Evolutionary conservation across 2,797 vertebrate species (phyloP).

Genomic region (Alouatta caraya): DNA sequence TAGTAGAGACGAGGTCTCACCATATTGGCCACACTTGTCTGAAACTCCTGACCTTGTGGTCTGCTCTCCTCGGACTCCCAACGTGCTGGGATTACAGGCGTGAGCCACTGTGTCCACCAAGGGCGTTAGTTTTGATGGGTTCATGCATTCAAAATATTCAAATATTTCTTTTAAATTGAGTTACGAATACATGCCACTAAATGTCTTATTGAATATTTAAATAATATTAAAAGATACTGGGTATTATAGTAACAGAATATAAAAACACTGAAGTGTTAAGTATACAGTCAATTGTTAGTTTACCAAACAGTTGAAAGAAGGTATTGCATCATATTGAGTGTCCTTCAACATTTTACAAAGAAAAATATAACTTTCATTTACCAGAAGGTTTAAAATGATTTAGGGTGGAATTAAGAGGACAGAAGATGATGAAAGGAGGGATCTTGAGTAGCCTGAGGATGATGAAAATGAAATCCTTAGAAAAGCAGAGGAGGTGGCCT

Average conservation of each 20-base stretch:
- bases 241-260: background rate
- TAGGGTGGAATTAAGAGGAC: background rate
- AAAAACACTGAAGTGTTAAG: background rate
- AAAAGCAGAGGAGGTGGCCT: background rate
- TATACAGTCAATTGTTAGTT: background rate
- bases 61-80: background rate
- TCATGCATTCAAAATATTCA: background rate
- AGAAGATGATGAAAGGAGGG: background rate
- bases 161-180: background rate
- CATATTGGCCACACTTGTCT: background rate
- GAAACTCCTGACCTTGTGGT: background rate
- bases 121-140: background rate
- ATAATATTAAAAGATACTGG: background rate
- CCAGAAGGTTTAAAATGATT: background rate
- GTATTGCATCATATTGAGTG: background rate
- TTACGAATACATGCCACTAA: background rate
- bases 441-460: background rate
- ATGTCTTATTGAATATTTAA: conserved; percentile 4
- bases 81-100: background rate
- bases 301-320: background rate
- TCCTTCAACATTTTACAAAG: background rate
- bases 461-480: background rate
- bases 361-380: background rate
- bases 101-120: background rate
- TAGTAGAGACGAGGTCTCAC: background rate